Conservation (phyloP, 2,797 vertebrate genomes). For the Leucoraja ocellata region DNA sequence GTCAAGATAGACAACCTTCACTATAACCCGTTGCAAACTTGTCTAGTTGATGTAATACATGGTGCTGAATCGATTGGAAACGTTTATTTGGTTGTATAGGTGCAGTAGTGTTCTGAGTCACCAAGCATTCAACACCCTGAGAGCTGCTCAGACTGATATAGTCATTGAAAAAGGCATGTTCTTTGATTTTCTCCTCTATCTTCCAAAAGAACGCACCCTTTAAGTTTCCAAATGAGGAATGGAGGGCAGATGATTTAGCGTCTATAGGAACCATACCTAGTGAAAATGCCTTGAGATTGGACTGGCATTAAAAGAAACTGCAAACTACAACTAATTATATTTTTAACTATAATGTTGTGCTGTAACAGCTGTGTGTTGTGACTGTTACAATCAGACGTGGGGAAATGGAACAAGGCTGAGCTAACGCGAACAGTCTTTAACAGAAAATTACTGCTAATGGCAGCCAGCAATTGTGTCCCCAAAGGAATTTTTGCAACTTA, state of each 20-base stretch:
- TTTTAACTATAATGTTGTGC: neutral
- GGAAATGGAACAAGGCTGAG: constrained; percentile 25
- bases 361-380: neutral
- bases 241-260: neutral
- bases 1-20: neutral
- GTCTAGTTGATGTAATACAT: no score
- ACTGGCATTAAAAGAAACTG: constrained; percentile 11
- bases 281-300: neutral
- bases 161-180: neutral
- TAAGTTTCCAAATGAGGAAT: neutral
- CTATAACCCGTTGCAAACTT: no score
- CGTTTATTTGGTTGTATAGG: no score
- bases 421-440: neutral
- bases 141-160: neutral
- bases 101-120: neutral
- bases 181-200: neutral
- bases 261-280: neutral
- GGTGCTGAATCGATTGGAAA: no score
- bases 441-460: constrained; percentile 9
- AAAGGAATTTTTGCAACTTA: constrained; percentile 27
- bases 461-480: constrained; percentile 25
- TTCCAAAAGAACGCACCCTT: neutral
- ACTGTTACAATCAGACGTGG: neutral
- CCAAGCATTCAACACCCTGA: neutral
- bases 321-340: neutral